A percentile compares a stretch with the other conserved stretches of the same genome.
Evolutionary conservation across 2,113 vertebrate genomes (phyloP).

Genomic region (Scalopus aquaticus): DNA sequence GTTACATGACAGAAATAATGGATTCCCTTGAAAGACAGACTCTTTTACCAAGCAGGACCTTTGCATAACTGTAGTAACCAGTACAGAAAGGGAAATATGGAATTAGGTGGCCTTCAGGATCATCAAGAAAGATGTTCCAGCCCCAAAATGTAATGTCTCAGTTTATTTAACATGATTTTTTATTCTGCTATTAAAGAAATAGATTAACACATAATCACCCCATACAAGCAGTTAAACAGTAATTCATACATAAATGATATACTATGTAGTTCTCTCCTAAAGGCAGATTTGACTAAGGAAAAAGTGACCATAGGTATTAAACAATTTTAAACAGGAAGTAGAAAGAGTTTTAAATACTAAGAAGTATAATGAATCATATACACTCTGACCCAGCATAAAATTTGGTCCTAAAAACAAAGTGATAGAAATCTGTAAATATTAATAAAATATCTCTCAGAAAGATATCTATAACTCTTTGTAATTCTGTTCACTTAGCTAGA

Average conservation of each 20-base stretch:
- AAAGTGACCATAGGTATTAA: not conserved
- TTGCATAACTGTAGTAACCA: not conserved
- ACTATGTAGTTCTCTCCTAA: not conserved
- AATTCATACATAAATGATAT: not conserved
- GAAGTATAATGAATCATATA: not conserved
- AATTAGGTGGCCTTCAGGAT: not conserved
- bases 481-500: not conserved
- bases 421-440: slow-evolving; percentile 33
- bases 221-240: not conserved
- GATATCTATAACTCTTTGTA: not conserved
- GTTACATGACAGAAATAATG: not conserved
- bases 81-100: not conserved
- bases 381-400: not conserved
- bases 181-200: not conserved
- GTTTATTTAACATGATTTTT: not conserved
- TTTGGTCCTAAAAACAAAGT: not conserved
- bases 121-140: not conserved
- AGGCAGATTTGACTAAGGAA: not conserved
- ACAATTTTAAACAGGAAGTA: not conserved
- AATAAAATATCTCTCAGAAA: not conserved
- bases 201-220: not conserved
- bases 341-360: not conserved
- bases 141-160: not conserved
- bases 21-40: not conserved
- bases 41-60: not conserved